A percentile compares a stretch with the other conserved stretches of the same genome.
Conservation (phyloP, 2,113 vertebrate genomes). For the Seriola aureovittata region DNA sequence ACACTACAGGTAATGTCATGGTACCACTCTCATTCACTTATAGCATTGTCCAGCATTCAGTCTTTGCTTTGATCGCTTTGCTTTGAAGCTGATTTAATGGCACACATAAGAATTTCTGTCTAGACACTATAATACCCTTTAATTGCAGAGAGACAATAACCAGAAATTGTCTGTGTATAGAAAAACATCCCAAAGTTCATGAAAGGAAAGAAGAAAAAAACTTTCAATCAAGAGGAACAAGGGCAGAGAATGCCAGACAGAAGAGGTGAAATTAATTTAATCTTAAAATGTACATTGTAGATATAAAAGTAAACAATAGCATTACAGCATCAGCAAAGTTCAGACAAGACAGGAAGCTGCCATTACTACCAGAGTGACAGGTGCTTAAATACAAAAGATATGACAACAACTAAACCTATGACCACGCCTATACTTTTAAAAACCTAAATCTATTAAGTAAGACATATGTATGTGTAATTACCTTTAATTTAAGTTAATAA, state of each 20-base stretch:
- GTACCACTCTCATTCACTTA: slow-evolving; percentile 27
- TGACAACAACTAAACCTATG: too few relatives aligned
- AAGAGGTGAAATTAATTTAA: background rate
- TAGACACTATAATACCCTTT: slow-evolving; percentile 18
- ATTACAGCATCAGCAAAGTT: background rate
- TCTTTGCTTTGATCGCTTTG: slow-evolving; percentile 55
- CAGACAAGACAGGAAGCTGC: too few relatives aligned
- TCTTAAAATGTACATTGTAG: background rate
- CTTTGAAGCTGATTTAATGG: slow-evolving; percentile 45
- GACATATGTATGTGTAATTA: background rate
- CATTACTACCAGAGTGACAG: background rate
- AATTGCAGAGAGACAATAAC: slow-evolving; percentile 19
- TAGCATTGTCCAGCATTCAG: slow-evolving; percentile 14
- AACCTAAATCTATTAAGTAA: background rate
- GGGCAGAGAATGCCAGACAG: background rate
- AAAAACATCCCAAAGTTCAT: slow-evolving; percentile 15
- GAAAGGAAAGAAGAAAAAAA: slow-evolving; percentile 15
- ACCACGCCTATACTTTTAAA: background rate
- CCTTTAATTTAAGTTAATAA: background rate
- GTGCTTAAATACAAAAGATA: too few relatives aligned
- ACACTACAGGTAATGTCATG: slow-evolving; percentile 22
- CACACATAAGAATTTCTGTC: slow-evolving; percentile 20
- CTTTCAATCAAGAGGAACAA: background rate
- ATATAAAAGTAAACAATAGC: background rate
- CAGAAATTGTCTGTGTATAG: background rate